Percentiles rank a stretch among this genome's conserved stretches.
Conservation (phyloP, 2,888 invertebrate genomes). For the Drosophila greeni region DNA sequence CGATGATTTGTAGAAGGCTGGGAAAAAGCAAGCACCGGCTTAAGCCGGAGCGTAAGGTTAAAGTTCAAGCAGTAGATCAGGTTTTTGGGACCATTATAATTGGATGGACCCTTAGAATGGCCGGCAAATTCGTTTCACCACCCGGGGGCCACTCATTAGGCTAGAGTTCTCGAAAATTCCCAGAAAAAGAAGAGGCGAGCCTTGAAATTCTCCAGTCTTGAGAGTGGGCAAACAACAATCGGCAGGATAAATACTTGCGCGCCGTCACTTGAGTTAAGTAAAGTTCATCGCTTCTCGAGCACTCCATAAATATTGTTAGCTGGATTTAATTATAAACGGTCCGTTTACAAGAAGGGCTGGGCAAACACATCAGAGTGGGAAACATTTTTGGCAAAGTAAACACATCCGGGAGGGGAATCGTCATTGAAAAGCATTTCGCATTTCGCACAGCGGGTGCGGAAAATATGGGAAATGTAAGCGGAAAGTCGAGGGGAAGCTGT, state of each 20-base stretch:
- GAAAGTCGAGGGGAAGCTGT: slow-evolving; percentile 12
- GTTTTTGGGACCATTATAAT: slow-evolving; percentile 25
- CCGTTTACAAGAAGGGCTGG: slow-evolving; percentile 18
- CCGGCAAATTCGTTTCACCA: background rate
- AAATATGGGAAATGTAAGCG: slow-evolving; percentile 16
- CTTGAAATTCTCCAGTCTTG: slow-evolving; percentile 5
- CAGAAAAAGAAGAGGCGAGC: background rate
- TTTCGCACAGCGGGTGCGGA: slow-evolving; percentile 47
- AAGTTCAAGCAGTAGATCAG: slow-evolving; percentile 32
- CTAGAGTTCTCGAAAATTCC: background rate
- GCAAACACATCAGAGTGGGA: slow-evolving; percentile 33
- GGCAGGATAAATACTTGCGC: slow-evolving; percentile 18
- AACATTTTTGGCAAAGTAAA: slow-evolving; percentile 65
- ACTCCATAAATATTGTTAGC: slow-evolving; percentile 58
- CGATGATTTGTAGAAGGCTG: slow-evolving; percentile 20
- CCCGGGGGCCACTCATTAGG: slow-evolving; percentile 18
- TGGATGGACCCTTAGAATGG: slow-evolving; percentile 8
- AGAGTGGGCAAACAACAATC: slow-evolving; percentile 14
- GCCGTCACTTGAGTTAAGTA: slow-evolving; percentile 16
- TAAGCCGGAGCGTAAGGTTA: slow-evolving; percentile 15
- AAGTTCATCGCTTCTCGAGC: slow-evolving; percentile 23
- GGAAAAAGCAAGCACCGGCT: slow-evolving; percentile 1
- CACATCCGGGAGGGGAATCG: slow-evolving; percentile 41
- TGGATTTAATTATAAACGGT: slow-evolving; percentile 65
- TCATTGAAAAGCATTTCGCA: slow-evolving; percentile 61